Evolutionary conservation across 2,113 vertebrate genomes (phyloP).

Genomic region (Taurulus bubalis): DNA sequence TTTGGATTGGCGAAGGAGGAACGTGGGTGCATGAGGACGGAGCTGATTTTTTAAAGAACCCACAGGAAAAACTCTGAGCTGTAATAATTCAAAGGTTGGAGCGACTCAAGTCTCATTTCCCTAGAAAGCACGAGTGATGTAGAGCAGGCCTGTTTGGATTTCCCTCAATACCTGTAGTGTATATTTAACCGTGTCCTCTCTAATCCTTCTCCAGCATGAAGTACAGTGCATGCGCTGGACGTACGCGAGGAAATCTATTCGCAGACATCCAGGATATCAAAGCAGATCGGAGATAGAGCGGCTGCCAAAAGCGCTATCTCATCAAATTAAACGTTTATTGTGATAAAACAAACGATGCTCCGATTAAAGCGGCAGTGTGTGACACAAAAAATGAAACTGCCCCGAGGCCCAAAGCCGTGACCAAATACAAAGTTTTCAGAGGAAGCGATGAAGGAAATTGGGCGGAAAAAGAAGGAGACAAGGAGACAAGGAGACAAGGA

Average conservation of each 20-base stretch:
- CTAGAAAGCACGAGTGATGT: slow-evolving; percentile 29
- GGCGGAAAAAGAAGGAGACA: neutral
- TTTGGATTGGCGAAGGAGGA: slow-evolving; percentile 22
- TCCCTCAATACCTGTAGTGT: slow-evolving; percentile 20
- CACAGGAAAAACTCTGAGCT: slow-evolving; percentile 9
- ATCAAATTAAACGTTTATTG: slow-evolving; percentile 79
- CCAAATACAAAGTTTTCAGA: slow-evolving; percentile 72
- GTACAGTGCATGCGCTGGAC: slow-evolving; percentile 3
- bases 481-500: slow-evolving; percentile 43
- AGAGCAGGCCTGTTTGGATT: slow-evolving; percentile 17
- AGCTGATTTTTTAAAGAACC: slow-evolving; percentile 14
- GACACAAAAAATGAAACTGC: slow-evolving; percentile 66
- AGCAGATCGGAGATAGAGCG: slow-evolving; percentile 77
- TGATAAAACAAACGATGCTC: slow-evolving; percentile 80
- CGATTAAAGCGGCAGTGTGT: slow-evolving; percentile 69
- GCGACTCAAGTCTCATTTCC: slow-evolving; percentile 36
- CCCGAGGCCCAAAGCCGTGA: slow-evolving; percentile 64
- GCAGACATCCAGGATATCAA: slow-evolving; percentile 72
- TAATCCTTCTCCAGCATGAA: slow-evolving; percentile 31
- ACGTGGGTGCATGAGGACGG: neutral
- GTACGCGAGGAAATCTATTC: slow-evolving; percentile 62
- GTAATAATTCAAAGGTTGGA: slow-evolving; percentile 27
- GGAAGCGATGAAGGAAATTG: slow-evolving; percentile 51
- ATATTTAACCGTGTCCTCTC: slow-evolving; percentile 37
- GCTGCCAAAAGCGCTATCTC: slow-evolving; percentile 68